Evolutionary conservation across 1,140 invertebrate genomes (phyloP).

Genomic region (Phenacoccus solenopsis): DNA sequence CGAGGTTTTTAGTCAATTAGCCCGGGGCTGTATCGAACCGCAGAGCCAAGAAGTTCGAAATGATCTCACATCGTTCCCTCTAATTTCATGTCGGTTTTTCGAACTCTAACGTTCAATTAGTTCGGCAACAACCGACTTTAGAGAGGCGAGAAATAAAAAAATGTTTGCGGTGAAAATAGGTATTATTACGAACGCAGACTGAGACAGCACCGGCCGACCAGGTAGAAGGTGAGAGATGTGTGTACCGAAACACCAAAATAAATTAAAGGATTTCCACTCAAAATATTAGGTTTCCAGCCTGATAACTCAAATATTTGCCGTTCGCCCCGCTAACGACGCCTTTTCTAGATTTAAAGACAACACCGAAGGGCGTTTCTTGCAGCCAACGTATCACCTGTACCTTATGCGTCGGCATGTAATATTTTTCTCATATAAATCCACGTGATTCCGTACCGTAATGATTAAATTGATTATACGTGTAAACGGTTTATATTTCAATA

Average conservation of each 20-base stretch:
- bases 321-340: conserved; percentile 5
- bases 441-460: not conserved
- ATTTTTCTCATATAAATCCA: conserved; percentile 3
- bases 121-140: conserved; percentile 7
- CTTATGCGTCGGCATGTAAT: not conserved
- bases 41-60: conserved; percentile 8
- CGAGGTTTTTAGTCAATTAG: conserved; percentile 1
- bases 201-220: not conserved
- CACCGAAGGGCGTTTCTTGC: not conserved
- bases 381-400: not conserved
- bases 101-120: conserved; percentile 13
- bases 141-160: conserved; percentile 17
- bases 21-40: not conserved
- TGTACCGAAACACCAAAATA: not conserved
- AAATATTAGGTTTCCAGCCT: conserved; percentile 8
- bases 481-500: too few relatives aligned
- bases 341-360: conserved; percentile 6
- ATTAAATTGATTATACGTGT: not conserved
- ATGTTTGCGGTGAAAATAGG: conserved; percentile 15
- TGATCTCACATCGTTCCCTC: conserved; percentile 14
- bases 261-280: conserved; percentile 8
- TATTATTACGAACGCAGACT: not conserved
- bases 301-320: conserved; percentile 15
- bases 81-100: conserved; percentile 15
- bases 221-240: not conserved